Conservation (phyloP, 2,888 invertebrate genomes). For the Minunthozetes semirufus region DNA sequence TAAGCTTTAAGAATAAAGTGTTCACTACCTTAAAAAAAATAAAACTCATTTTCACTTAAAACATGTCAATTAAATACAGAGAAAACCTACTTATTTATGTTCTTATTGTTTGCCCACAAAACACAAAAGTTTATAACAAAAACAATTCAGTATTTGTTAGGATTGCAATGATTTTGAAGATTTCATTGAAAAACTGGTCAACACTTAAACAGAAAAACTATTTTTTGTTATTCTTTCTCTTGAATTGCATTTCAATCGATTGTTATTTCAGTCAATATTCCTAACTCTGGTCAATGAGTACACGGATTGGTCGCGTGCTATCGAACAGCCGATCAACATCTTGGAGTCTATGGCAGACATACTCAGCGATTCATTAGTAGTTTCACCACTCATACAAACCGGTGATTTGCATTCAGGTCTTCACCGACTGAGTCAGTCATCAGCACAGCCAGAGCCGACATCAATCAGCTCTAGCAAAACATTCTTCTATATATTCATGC, state of each 20-base stretch:
- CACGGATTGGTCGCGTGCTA: constrained; percentile 74
- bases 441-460: neutral
- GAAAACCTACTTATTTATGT: too few relatives aligned
- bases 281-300: constrained; percentile 82
- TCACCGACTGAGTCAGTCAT: too few relatives aligned
- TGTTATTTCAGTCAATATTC: constrained; percentile 50
- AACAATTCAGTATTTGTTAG: too few relatives aligned
- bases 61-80: too few relatives aligned
- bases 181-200: neutral
- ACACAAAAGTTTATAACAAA: too few relatives aligned
- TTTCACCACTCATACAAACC: constrained; percentile 61
- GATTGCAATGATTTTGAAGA: too few relatives aligned
- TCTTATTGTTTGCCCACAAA: too few relatives aligned
- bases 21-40: too few relatives aligned
- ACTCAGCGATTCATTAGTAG: constrained; percentile 74
- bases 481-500: constrained; percentile 22
- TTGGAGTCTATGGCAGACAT: constrained; percentile 77
- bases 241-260: too few relatives aligned
- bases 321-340: constrained; percentile 73
- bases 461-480: neutral
- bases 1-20: too few relatives aligned
- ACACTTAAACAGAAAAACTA: neutral
- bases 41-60: too few relatives aligned
- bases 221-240: neutral
- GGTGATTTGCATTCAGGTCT: constrained; percentile 54